Conservation (phyloP, 2,797 vertebrate species). For the Petrocephalus schoutedeni region DNA sequence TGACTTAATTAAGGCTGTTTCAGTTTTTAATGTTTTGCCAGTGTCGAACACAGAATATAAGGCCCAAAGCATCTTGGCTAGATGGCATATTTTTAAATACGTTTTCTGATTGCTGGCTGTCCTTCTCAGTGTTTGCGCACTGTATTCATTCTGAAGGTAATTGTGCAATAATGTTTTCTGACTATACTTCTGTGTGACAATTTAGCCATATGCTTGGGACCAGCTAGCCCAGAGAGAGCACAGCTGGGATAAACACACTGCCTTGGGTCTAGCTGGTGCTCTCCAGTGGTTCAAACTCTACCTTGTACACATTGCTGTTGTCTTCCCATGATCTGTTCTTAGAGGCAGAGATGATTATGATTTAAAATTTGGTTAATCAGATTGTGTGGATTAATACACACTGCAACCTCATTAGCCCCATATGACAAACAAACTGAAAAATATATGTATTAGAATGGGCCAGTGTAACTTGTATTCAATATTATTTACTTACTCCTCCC, state of each 20-base stretch:
- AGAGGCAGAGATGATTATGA: not conserved
- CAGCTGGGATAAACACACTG: not conserved
- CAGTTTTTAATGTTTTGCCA: not conserved
- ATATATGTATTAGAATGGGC: not conserved
- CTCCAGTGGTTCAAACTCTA: not conserved
- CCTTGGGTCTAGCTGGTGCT: not conserved
- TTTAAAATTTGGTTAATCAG: slow-evolving; percentile 8
- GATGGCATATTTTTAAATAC: not conserved
- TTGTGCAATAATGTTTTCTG: not conserved
- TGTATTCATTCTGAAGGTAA: not conserved
- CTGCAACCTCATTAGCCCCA: not conserved
- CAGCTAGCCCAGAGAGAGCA: not conserved
- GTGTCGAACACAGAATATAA: no score
- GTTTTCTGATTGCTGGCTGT: not conserved
- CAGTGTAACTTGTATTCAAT: not conserved
- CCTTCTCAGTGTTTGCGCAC: not conserved
- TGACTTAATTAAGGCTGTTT: not conserved
- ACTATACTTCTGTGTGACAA: not conserved
- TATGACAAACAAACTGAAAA: not conserved
- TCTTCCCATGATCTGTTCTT: not conserved
- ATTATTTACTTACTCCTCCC: not conserved
- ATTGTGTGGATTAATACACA: not conserved
- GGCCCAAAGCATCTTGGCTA: not conserved
- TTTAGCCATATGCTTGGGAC: not conserved
- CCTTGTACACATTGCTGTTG: not conserved